phyloP scores from a whole-genome alignment of 2,888 invertebrate genomes.

The Thumatha senex region DNA sequence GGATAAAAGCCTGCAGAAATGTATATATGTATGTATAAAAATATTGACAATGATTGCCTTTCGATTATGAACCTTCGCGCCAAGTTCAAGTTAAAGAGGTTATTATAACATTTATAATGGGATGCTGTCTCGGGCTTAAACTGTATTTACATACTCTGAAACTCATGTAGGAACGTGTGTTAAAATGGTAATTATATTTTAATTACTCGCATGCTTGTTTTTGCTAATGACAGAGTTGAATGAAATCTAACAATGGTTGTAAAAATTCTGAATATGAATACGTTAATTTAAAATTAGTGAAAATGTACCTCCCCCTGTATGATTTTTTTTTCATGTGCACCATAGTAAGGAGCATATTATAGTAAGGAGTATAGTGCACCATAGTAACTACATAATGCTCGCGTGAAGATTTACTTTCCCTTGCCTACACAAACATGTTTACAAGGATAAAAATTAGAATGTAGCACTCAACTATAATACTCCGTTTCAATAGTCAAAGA shows the following conservation, averaged over 20 bases:
- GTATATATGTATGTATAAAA: conserved; percentile 56
- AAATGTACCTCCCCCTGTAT: no score
- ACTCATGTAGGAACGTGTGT: conserved; percentile 9
- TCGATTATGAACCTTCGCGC: conserved; percentile 43
- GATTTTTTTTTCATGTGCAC: no score
- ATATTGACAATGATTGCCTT: conserved; percentile 58
- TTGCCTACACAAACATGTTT: no score
- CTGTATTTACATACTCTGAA: conserved; percentile 28
- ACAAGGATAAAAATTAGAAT: no score
- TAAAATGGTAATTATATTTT: conserved; percentile 23
- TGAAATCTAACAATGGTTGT: not conserved
- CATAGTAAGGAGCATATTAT: no score
- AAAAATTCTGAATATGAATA: conserved; percentile 5
- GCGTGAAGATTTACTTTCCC: no score
- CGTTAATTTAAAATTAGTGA: no score
- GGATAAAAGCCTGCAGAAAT: no score
- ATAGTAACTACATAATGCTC: no score
- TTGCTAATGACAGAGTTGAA: conserved; percentile 11
- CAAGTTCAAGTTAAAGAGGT: conserved; percentile 43
- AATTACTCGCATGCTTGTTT: conserved; percentile 10
- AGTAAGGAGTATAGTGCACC: no score
- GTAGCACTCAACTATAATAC: no score
- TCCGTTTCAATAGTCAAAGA: no score
- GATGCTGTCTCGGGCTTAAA: conserved; percentile 18
- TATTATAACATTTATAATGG: conserved; percentile 36